These are phyloP conservation scores for Seira ritae DNA, from an alignment of 2,888 invertebrate genomes.

Conservation along the genomic window DNA sequence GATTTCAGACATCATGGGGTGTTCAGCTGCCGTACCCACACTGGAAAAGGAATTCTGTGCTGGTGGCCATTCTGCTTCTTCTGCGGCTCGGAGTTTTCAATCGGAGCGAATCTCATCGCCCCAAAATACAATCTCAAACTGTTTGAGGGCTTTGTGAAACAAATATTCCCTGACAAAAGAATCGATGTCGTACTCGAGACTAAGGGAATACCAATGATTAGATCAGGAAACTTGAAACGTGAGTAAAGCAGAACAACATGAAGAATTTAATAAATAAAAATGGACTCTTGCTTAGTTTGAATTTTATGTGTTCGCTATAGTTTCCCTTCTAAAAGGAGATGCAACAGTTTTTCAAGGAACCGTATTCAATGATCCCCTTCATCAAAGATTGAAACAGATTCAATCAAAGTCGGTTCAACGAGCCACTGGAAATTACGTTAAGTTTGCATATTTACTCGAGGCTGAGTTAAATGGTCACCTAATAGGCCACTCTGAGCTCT, in stretches of 20 bases:
- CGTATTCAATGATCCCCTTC: too few relatives aligned
- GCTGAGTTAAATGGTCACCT: not conserved
- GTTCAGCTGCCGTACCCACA: not conserved
- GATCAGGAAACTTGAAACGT: not conserved
- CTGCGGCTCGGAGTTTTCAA: slow-evolving; percentile 39
- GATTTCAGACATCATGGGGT: not conserved
- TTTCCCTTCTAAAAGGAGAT: too few relatives aligned
- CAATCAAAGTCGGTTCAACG: too few relatives aligned
- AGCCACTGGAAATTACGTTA: too few relatives aligned
- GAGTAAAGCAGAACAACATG: too few relatives aligned
- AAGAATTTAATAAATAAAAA: too few relatives aligned
- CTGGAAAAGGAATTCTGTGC: slow-evolving; percentile 32
- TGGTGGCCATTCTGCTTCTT: slow-evolving; percentile 40
- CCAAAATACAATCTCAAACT: slow-evolving; percentile 29
- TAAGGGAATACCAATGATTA: slow-evolving; percentile 1
- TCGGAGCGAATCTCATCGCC: slow-evolving; percentile 23
- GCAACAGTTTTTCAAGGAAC: too few relatives aligned
- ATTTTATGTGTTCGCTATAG: too few relatives aligned
- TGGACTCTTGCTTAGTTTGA: too few relatives aligned
- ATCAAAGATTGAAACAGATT: too few relatives aligned
- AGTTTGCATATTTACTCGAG: not conserved
- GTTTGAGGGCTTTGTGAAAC: slow-evolving; percentile 26
- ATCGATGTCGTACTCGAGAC: slow-evolving; percentile 4
- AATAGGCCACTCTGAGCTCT: not conserved
- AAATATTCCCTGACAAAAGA: slow-evolving; percentile 20